Conservation (phyloP, 2,888 invertebrate species). For the Eupithecia vulgata region DNA sequence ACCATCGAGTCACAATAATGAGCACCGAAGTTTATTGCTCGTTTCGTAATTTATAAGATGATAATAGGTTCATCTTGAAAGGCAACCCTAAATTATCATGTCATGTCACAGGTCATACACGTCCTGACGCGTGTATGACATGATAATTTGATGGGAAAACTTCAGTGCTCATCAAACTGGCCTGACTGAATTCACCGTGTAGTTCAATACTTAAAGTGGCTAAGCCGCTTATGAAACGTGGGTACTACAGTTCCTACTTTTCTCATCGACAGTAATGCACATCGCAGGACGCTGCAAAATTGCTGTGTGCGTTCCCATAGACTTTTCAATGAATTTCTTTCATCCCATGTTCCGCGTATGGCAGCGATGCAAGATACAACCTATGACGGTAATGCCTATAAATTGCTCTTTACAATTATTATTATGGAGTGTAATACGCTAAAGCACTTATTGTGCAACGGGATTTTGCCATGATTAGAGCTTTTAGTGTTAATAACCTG, state of each 20-base stretch:
- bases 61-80: too few relatives aligned
- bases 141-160: too few relatives aligned
- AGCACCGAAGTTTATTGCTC: too few relatives aligned
- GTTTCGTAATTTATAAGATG: too few relatives aligned
- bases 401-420: conserved; percentile 13
- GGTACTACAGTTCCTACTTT: conserved; percentile 58
- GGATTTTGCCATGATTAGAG: background rate
- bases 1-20: too few relatives aligned
- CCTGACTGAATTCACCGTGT: conserved; percentile 8
- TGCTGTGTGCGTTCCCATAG: conserved; percentile 55
- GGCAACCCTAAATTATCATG: too few relatives aligned
- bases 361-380: conserved; percentile 24
- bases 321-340: conserved; percentile 45
- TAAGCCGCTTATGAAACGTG: conserved; percentile 44
- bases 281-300: conserved; percentile 56
- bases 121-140: too few relatives aligned
- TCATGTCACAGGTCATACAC: too few relatives aligned
- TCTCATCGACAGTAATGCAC: conserved; percentile 67
- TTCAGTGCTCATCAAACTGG: background rate
- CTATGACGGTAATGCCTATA: conserved; percentile 6
- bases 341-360: conserved; percentile 39
- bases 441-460: background rate
- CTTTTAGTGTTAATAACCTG: conserved; percentile 1
- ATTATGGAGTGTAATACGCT: background rate
- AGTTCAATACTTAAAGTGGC: conserved; percentile 21